phyloP scores from a whole-genome alignment of 64 coral and sea anemone genomes.

The Pocillopora damicornis region DNA sequence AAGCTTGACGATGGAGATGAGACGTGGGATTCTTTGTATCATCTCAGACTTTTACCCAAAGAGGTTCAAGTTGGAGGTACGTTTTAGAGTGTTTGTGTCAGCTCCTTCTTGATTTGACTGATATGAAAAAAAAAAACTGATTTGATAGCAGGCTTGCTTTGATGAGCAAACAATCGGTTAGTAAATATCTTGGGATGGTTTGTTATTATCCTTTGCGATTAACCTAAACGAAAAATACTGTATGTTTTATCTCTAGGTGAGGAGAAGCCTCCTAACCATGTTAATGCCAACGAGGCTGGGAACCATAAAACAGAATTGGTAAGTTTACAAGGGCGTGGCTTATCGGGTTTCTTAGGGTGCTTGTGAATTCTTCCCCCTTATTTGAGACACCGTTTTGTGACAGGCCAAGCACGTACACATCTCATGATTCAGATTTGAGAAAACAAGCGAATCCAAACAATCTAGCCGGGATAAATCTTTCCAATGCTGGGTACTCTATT shows the following conservation, averaged over 20 bases:
- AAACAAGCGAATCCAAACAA: too few species aligned
- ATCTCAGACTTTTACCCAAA: constrained; percentile 61
- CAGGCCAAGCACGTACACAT: too few species aligned
- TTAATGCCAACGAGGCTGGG: neutral
- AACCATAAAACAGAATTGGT: constrained; percentile 9
- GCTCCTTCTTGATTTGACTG: too few species aligned
- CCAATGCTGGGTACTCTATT: too few species aligned
- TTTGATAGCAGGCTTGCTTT: too few species aligned
- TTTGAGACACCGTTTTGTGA: too few species aligned
- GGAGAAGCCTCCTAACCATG: constrained; percentile 19
- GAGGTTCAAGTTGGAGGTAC: constrained; percentile 60
- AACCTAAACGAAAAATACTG: neutral
- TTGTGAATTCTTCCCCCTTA: too few species aligned
- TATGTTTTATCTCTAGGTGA: neutral
- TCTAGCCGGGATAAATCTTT: too few species aligned
- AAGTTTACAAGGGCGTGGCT: neutral
- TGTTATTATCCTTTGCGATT: neutral
- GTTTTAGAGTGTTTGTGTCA: neutral
- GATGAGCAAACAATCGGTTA: too few species aligned
- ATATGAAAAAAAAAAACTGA: too few species aligned
- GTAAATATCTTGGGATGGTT: neutral
- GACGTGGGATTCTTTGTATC: constrained; percentile 42
- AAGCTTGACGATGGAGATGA: constrained; percentile 72
- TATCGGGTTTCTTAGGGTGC: too few species aligned
- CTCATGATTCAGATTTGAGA: too few species aligned